Evolutionary conservation across 2,888 invertebrate genomes (phyloP), one percentile per base, ranked within the genome.

Genomic region (Diadromus collaris): DNA sequence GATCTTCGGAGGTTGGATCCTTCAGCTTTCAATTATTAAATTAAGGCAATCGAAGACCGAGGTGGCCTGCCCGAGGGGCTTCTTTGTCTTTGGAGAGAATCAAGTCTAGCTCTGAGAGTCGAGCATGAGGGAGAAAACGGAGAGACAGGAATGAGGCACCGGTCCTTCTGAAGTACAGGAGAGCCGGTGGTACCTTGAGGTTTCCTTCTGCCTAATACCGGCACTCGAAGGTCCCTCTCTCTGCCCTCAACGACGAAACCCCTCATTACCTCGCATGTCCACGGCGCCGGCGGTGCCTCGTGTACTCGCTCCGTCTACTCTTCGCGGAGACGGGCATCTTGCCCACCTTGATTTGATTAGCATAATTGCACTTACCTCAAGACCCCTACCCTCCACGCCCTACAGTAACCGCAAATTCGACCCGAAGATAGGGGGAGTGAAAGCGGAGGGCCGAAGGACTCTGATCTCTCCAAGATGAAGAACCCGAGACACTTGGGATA

Each of bases 301-400:
- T 48, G 63, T 56, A 60, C 64, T 21, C 48, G 54, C 69, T 54
- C 21, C 54, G 34, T 32, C 21, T 58, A 48, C 60, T 65, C 72
- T 16, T 64, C 46, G 60, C 29, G 51, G 67, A 56, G 71, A 10
- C 74, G 80, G 85, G 82, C 84, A 83, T 87, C 85, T 87, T 86
- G 84, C 86, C 85, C 86, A 85, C 85, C 85, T 87, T 89, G 86
- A 89, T 89, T 89, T 88, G 85, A 89, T 89, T 89, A 88, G 84
- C 86, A 86, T 88, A 88, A 89, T 89, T 89, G 87, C 88, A 88
- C 86, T 89, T 85, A 87, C 86, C 82, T 76, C 74, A 79, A 74
- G 81, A 79, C 27, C 69, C 60, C 65, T 54, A 61, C 63, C 54
- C 44, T 32, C 44, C 79, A 69, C 77, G 85, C 54, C 69, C 68